Base-by-base conservation (phyloP, 2,888 invertebrate genomes). In the Timandra comae region DNA sequence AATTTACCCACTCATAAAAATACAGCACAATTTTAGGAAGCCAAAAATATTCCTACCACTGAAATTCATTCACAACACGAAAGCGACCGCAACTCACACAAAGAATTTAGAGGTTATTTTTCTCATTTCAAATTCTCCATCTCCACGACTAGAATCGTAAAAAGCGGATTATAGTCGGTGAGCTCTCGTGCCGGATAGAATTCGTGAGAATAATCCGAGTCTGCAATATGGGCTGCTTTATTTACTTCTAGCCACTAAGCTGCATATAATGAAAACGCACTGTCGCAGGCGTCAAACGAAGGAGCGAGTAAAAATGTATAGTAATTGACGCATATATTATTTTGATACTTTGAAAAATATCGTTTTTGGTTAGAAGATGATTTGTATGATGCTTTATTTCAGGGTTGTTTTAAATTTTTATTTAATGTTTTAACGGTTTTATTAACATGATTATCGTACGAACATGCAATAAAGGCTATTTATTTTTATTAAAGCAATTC, bases 221-320 rank as follows among this genome's bases (percentile, higher is more conserved):
- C 66, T 73, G 82, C 78, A 84, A 85, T 82, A 84, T 78, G 77
- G 76, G 64, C 56, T 71, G 69, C 68, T 79, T 81, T 85, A 82
- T 84, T 85, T 85, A 79, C 80, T 69, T 66, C 55, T 62, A 66
- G 66, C 73, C 69, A 61, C 80, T 85, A 84, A 85, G 85, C 85
- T 84, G 84, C 84, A 84, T 82, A 84, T 85, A 85, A 85, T 85
- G 84, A 85, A 82, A 84, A 84, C 82, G 82, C 82, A 84, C 74
- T 78, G 81, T 76, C 80, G 77, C 73, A 65, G 67, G 73, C 66
- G 78, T 74, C 77, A 80, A 75, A 76, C 72, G 63, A 63, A 62
- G 66, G 63, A 59, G 46, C 60, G 53, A 72, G 71, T 68, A 72
- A 75, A 76, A 77, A 73, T 66, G 57, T 57, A 55, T 47, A 47